Evolutionary conservation across 1,140 invertebrate genomes (phyloP), one percentile per base, ranked within the genome.

Genomic region (Bemisia tabaci): DNA sequence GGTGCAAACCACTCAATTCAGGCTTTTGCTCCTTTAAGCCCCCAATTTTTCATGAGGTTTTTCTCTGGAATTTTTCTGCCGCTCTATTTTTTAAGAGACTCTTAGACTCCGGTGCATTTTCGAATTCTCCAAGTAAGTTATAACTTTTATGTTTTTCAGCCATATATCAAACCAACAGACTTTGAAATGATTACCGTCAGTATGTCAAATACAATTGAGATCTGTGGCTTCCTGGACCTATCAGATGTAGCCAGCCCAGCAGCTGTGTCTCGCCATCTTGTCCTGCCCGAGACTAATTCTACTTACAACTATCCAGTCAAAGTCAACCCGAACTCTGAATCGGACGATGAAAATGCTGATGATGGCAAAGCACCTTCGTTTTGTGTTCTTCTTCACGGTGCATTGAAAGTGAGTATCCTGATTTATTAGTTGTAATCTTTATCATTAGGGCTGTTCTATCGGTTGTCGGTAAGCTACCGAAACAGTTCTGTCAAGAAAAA

Each of bases 351-450:
- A 60, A 75, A 74, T 22, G 79, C 80, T 60, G 88, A 94, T 76
- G 89, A 94, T 71, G 88, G 91, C 67, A 90, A 87, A 78, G 79
- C 84, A 61, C 88, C 93, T 0, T 93, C 92, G 12, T 94, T 97
- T 75, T 96, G 94, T 78, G 94, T 97, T 2, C 77, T 98, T 9
- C 79, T 98, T 12, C 95, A 98, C 78, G 95, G 94, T 21, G 93
- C 94, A 64, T 79, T 98, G 2, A 97, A 97, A 81, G 90, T 90
- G 79, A 71, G 60, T 61, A 58, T 59, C 66, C 24, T 22, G 60
- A 62, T 63, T 64, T 68, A 62, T 21, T 1, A 25, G 12, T 22
- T 22, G 48, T 63, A 2, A 26, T 1, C 39, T 64, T 27, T 33
- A n/a, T n/a, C n/a, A n/a, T n/a, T n/a, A n/a, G n/a, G n/a, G n/a